Base-by-base conservation (phyloP, 2,113 vertebrate genomes). In the Psittacula cyanocephala region DNA sequence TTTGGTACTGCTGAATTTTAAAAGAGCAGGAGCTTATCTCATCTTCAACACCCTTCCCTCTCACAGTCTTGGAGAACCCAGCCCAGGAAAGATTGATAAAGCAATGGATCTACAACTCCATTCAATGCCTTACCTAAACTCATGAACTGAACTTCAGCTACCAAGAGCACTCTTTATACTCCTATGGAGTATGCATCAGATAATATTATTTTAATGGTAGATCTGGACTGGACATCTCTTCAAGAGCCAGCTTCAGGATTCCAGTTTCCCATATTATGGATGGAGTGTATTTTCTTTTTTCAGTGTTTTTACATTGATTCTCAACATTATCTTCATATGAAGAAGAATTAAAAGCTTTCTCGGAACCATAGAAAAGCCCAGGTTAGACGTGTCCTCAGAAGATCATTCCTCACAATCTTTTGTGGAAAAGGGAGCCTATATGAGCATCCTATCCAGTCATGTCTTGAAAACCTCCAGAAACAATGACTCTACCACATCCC, bases 1-100 rank as follows among this genome's bases (percentile, higher is more conserved):
- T 96, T 89, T 89, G 47, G 39, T 72, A 82, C 6, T 83, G 16
- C 23, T 92, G 64, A 82, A 57, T 86, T 88, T 50, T 37, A 69
- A 71, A 52, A 63, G 44, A 76, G 47, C 17, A 82, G 46, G 10
- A 81, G 19, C 17, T 62, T 80, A 41, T 17, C 7, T 63, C 46
- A 44, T 63, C 29, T 70, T 60, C 68, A 91, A 72, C 19, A 82
- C 17, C 64, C 59, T 87, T 81, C 33, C 47, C 11, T 47, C 75
- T 91, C 46, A 65, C 5, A 47, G 23, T n/a, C 47, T 46, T 64
- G 17, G 24, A 81, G 31, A 81, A 53, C 55, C 22, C 80, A 83
- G 70, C 19, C 39, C 71, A 69, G 47, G 27, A 85, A 88, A 62
- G 53, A 59, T 13, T 55, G 29, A 86, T 20, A 13, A 55, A 88